Percentiles rank a stretch among this genome's conserved stretches.
These are phyloP conservation scores for Acrobasis suavella DNA, from an alignment of 2,888 invertebrate genomes.

Conservation along the genomic window DNA sequence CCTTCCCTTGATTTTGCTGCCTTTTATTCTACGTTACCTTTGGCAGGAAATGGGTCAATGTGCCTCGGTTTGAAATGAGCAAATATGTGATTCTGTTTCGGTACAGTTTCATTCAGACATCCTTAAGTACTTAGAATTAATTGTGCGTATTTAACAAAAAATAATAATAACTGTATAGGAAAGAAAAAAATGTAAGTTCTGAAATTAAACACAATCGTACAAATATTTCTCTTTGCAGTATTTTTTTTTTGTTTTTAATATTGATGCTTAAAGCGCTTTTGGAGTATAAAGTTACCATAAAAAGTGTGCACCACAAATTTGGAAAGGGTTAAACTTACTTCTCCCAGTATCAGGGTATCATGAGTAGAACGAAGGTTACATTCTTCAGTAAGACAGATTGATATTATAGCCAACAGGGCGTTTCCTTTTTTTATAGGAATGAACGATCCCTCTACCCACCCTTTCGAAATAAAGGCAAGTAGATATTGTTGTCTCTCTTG, in stretches of 20 bases:
- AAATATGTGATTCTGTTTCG: constrained; percentile 22
- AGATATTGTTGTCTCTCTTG: background rate
- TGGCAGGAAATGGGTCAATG: constrained; percentile 54
- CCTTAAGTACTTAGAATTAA: too few relatives aligned
- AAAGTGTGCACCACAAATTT: background rate
- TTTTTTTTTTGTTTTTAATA: too few relatives aligned
- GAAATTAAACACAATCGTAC: too few relatives aligned
- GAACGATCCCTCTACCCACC: background rate
- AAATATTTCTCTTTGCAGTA: too few relatives aligned
- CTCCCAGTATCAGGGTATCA: background rate
- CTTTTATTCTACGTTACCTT: constrained; percentile 48
- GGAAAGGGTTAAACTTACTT: background rate
- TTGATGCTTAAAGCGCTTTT: background rate
- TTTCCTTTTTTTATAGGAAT: background rate
- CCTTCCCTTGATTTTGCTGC: constrained; percentile 54
- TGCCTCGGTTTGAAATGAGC: constrained; percentile 48
- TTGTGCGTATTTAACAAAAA: too few relatives aligned
- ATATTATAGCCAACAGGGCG: background rate
- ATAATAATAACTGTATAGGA: too few relatives aligned
- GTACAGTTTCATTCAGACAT: background rate
- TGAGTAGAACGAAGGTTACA: background rate
- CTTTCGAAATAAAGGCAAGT: background rate
- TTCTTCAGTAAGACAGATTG: background rate
- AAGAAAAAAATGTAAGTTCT: too few relatives aligned
- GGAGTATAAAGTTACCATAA: background rate